phyloP scores from a whole-genome alignment of 2,888 invertebrate species.

The Cyclophora albipunctata region DNA sequence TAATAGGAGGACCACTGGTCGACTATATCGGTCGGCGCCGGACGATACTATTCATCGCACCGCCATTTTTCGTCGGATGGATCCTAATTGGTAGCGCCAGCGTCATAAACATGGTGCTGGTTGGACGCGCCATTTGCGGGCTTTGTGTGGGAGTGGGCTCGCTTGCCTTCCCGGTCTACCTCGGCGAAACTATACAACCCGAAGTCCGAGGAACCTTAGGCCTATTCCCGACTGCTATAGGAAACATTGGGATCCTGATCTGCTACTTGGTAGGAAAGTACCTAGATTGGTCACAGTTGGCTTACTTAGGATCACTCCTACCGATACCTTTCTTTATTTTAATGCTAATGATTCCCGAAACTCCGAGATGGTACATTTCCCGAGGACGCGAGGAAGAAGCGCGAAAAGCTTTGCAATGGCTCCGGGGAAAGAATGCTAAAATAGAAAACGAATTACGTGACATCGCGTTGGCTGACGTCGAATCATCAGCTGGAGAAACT shows the following conservation, averaged over 20 bases:
- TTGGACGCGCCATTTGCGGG: constrained; percentile 89
- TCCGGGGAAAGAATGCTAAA: constrained; percentile 86
- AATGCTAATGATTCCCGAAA: constrained; percentile 92
- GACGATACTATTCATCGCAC: constrained; percentile 85
- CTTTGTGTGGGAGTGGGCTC: constrained; percentile 92
- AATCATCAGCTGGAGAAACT: constrained; percentile 78
- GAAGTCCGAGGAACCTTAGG: constrained; percentile 94
- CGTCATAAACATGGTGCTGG: constrained; percentile 82
- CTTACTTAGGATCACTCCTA: constrained; percentile 83
- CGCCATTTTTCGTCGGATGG: constrained; percentile 90
- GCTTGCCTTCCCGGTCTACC: constrained; percentile 91
- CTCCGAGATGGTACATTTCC: constrained; percentile 92
- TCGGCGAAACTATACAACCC: constrained; percentile 94
- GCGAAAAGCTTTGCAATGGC: constrained; percentile 85
- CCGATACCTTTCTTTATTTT: constrained; percentile 87
- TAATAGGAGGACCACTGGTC: constrained; percentile 88
- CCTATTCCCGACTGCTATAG: constrained; percentile 88
- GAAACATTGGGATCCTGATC: constrained; percentile 87
- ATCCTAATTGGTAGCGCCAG: constrained; percentile 85
- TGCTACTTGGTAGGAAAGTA: constrained; percentile 88
- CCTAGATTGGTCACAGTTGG: constrained; percentile 87
- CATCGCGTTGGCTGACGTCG: constrained; percentile 81
- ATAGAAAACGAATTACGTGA: constrained; percentile 86
- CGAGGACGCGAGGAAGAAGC: constrained; percentile 85
- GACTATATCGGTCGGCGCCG: constrained; percentile 90